Percentiles rank a stretch among this genome's conserved stretches.
These are phyloP conservation scores for Melanocharis versteri DNA, from an alignment of 2,113 vertebrate species.

Conservation along the genomic window DNA sequence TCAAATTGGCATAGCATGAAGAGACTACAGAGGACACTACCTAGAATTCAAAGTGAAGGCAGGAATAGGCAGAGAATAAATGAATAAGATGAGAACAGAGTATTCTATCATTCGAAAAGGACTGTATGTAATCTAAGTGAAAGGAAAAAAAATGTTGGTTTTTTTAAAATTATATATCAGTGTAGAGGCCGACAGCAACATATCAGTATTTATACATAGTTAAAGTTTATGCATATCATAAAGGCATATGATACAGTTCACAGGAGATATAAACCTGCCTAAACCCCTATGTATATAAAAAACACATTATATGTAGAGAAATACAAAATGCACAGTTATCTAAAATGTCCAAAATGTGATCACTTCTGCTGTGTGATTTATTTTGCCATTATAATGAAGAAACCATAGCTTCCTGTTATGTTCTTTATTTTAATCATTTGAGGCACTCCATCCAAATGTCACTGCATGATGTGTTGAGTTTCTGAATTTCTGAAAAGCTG, in stretches of 20 bases:
- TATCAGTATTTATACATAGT: not conserved
- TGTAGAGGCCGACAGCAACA: no score
- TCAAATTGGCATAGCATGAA: not conserved
- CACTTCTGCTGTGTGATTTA: not conserved
- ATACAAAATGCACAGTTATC: not conserved
- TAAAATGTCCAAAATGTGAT: not conserved
- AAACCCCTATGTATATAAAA: not conserved
- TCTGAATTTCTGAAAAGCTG: not conserved
- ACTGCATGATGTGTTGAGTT: not conserved
- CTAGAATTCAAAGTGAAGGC: not conserved
- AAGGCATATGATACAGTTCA: not conserved
- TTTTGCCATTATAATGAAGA: not conserved
- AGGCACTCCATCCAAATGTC: not conserved
- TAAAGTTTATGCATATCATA: not conserved
- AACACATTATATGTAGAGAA: not conserved
- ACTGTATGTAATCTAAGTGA: not conserved
- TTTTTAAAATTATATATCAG: not conserved
- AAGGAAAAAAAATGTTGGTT: fast-evolving
- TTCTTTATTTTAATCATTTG: not conserved
- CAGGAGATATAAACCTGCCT: not conserved
- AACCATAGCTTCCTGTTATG: not conserved
- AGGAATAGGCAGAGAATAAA: not conserved
- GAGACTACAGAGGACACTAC: not conserved
- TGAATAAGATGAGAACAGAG: not conserved
- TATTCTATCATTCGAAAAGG: not conserved